Percentiles rank a stretch among this genome's conserved stretches.
These are phyloP conservation scores for Epinephelus cyanopodus DNA, from an alignment of 2,113 vertebrate genomes.

Conservation along the genomic window DNA sequence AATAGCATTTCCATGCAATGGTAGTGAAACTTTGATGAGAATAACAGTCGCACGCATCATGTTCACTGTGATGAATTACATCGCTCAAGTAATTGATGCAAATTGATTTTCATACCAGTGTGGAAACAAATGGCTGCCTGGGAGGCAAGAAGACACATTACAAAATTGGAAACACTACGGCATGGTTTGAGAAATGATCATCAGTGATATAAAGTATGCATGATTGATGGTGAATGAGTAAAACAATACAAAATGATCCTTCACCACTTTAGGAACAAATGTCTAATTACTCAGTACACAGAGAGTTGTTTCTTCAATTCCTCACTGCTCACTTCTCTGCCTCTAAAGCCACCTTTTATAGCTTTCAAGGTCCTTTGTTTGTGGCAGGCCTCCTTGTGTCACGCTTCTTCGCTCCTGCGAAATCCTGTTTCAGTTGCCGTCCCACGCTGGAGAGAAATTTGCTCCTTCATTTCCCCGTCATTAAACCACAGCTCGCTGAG, in stretches of 20 bases:
- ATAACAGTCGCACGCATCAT: not conserved
- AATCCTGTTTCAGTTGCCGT: not conserved
- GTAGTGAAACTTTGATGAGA: constrained; percentile 3
- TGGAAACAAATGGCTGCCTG: constrained; percentile 12
- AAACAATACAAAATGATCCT: not conserved
- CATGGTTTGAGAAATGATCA: constrained; percentile 5
- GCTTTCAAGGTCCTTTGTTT: not conserved
- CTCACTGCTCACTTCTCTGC: not conserved
- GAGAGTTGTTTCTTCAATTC: not conserved
- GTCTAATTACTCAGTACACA: not conserved
- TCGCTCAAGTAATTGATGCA: not conserved
- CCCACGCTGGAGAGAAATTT: not conserved
- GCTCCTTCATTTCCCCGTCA: constrained; percentile 32
- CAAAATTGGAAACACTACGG: not conserved
- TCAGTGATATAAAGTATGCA: not conserved
- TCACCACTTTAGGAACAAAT: not conserved
- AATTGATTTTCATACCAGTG: constrained; percentile 32
- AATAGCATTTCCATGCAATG: not conserved
- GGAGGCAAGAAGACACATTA: not conserved
- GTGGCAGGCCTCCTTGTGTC: not conserved
- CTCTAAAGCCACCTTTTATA: not conserved
- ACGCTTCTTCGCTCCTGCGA: not conserved
- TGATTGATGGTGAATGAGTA: not conserved
- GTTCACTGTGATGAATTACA: constrained; percentile 5
- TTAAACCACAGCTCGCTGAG: constrained; percentile 20